Conservation (phyloP, 2,113 vertebrate species). For the Xiphophorus hellerii region DNA sequence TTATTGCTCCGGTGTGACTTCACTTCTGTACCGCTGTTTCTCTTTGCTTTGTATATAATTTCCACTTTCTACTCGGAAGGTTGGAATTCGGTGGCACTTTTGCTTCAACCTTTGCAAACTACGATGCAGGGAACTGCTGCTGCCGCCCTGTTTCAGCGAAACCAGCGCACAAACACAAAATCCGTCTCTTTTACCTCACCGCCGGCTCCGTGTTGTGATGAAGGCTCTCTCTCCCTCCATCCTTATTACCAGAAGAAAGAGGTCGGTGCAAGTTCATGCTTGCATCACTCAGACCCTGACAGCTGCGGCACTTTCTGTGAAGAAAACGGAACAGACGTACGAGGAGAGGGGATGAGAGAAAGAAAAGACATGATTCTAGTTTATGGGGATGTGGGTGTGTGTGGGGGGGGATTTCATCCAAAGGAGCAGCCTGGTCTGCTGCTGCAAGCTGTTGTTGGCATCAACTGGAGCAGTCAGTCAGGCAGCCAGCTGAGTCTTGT, state of each 20-base stretch:
- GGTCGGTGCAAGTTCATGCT: constrained; percentile 70
- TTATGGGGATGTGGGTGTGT: constrained; percentile 16
- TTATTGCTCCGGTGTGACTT: constrained; percentile 5
- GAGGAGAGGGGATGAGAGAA: constrained; percentile 28
- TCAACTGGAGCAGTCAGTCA: constrained; percentile 41
- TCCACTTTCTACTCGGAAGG: constrained; percentile 34
- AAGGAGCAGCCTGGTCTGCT: constrained; percentile 29
- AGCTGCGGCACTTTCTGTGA: constrained; percentile 41
- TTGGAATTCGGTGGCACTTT: constrained; percentile 53
- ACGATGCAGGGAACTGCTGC: constrained; percentile 19
- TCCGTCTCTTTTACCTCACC: constrained; percentile 55
- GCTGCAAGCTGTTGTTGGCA: constrained; percentile 40
- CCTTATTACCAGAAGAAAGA: constrained; percentile 65
- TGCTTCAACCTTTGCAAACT: constrained; percentile 55
- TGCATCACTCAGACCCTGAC: constrained; percentile 68
- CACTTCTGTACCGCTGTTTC: constrained; percentile 20
- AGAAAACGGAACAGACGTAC: constrained; percentile 50
- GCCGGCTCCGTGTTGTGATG: constrained; percentile 53
- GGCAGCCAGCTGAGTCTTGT: constrained; percentile 50
- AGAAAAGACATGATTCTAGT: constrained; percentile 41
- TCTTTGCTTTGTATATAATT: constrained; percentile 36
- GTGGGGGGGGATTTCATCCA: constrained; percentile 17
- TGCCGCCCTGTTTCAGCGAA: constrained; percentile 19
- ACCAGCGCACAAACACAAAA: constrained; percentile 13
- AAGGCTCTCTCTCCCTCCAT: constrained; percentile 64